phyloP scores from a whole-genome alignment of 2,888 invertebrate species.

The Therioaphis trifolii region DNA sequence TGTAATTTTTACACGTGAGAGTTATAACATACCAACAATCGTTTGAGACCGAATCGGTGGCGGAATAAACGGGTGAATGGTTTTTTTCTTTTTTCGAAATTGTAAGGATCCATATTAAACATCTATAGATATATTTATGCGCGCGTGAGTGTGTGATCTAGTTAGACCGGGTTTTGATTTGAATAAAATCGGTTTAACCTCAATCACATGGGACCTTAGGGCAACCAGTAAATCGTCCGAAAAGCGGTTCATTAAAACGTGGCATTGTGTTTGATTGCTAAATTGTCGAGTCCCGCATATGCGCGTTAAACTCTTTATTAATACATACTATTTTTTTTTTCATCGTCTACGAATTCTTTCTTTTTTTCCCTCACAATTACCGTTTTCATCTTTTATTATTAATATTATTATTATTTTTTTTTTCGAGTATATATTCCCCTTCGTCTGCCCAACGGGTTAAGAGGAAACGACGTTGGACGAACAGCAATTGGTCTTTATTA shows the following conservation, averaged over 20 bases:
- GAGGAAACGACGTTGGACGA: constrained; percentile 60
- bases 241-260: constrained; percentile 59
- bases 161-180: constrained; percentile 59
- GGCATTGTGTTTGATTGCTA: constrained; percentile 61
- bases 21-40: constrained; percentile 27
- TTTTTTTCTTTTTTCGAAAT: constrained; percentile 17
- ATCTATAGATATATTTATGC: neutral
- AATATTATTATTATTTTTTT: constrained; percentile 48
- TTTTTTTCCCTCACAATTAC: constrained; percentile 61
- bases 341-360: constrained; percentile 60
- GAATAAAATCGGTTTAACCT: constrained; percentile 62
- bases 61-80: constrained; percentile 24
- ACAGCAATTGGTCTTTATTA: constrained; percentile 62
- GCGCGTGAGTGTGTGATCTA: neutral
- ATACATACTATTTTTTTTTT: constrained; percentile 49
- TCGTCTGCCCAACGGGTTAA: constrained; percentile 57
- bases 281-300: constrained; percentile 62
- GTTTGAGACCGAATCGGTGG: constrained; percentile 24
- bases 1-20: neutral
- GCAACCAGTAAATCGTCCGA: constrained; percentile 59
- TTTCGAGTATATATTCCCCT: constrained; percentile 34
- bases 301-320: constrained; percentile 61
- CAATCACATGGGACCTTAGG: constrained; percentile 49
- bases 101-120: constrained; percentile 29
- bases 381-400: constrained; percentile 61